These are phyloP conservation scores for Alces alces DNA, from an alignment of 2,113 vertebrate species.

Conservation along the genomic window DNA sequence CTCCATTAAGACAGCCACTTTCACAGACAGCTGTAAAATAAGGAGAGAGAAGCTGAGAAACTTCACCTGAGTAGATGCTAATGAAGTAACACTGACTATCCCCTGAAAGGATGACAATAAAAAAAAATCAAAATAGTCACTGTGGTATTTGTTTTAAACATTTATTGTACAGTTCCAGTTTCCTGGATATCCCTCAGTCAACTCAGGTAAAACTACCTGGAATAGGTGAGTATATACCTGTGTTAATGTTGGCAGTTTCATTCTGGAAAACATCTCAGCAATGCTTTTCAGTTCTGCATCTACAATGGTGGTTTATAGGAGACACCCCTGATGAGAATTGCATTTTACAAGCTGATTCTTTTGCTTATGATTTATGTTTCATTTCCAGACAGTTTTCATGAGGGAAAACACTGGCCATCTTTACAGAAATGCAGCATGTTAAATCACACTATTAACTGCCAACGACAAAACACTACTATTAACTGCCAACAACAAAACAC, in stretches of 20 bases:
- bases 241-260: not conserved
- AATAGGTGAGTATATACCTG: not conserved
- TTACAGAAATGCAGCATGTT: not conserved
- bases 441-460: not conserved
- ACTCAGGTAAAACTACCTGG: not conserved
- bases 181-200: not conserved
- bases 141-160: not conserved
- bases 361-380: not conserved
- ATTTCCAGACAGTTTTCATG: not conserved
- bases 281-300: not conserved
- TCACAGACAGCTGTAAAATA: slow-evolving; percentile 93
- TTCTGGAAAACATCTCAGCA: not conserved
- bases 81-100: not conserved
- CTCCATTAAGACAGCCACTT: slow-evolving; percentile 95
- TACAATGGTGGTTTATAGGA: not conserved
- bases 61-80: not conserved
- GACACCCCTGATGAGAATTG: not conserved
- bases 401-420: not conserved
- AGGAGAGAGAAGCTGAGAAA: slow-evolving; percentile 18
- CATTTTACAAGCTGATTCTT: not conserved
- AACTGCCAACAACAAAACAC: not conserved
- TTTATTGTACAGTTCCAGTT: not conserved
- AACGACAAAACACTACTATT: not conserved
- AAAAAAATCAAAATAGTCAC: not conserved
- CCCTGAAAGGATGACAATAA: not conserved